Conservation (phyloP, 35 echinoderm and acorn worm species). For the Apostichopus japonicus region DNA sequence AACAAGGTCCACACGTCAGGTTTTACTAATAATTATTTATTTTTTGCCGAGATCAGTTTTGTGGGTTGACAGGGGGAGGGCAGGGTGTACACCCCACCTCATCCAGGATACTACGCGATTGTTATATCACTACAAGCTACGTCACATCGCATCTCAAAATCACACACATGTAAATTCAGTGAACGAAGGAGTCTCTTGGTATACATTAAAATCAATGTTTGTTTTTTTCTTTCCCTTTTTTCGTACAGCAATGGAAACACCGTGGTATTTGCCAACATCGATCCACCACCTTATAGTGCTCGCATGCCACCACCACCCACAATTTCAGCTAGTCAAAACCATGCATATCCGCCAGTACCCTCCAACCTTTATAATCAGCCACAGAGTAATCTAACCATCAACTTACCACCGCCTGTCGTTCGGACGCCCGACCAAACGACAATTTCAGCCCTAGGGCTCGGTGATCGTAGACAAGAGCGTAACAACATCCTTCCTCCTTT, state of each 20-base stretch:
- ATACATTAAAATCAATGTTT: background rate
- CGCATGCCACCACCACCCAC: background rate
- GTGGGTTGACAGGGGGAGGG: too few species aligned
- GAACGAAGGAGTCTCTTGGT: too few species aligned
- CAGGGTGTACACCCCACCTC: too few species aligned
- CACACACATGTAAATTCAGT: too few species aligned
- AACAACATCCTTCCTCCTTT: slow-evolving; percentile 20
- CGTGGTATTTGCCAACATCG: slow-evolving; percentile 28
- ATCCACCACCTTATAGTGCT: slow-evolving; percentile 23
- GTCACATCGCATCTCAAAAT: too few species aligned
- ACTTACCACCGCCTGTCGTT: background rate
- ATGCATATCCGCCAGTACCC: background rate
- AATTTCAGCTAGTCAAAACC: background rate
- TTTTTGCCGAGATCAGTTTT: too few species aligned
- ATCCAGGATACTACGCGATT: too few species aligned
- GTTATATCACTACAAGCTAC: too few species aligned
- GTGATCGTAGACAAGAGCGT: background rate
- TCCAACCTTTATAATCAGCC: background rate
- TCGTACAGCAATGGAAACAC: background rate
- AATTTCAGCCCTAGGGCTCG: background rate
- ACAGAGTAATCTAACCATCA: background rate
- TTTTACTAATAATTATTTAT: too few species aligned
- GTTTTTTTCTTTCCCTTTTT: background rate
- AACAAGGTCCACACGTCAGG: too few species aligned
- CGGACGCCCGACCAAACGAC: background rate